Base-by-base conservation (phyloP, 2,113 vertebrate species). In the Noctilio leporinus region DNA sequence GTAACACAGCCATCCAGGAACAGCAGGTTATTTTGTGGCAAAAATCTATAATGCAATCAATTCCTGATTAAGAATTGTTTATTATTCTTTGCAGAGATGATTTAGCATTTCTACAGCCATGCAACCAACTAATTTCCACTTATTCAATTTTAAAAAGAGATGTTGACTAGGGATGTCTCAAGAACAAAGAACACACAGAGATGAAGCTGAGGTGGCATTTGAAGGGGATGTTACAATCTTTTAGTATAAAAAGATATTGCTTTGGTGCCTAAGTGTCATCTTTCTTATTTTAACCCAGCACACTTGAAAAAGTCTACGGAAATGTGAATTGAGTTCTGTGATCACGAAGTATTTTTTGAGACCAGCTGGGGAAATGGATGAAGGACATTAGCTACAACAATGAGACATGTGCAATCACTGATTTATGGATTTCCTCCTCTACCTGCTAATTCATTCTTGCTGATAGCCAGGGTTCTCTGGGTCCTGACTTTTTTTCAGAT, bases 381-480 rank as follows among this genome's bases (percentile, higher is more conserved):
- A 95, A 95, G 89, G 51, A 28, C 91, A 96, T 70, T 28, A 77
- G 89, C 62, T 67, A 77, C 62, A 84, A 77, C 62, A 84, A 95
- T 69, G 94, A 77, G 94, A 28, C 35, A 57, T 2, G 0, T 0
- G 59, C 77, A 93, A 93, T 55, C 73, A 16, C 49, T 69, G 94
- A 67, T 96, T 93, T 89, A 96, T 78, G 43, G 91, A 89, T 96
- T 49, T 95, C 89, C 86, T 96, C 89, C 53, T 70, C 78, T 43
- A 77, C 93, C 83, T 97, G 85, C 80, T 96, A 96, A 97, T 89
- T 97, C 84, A 89, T 59, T 94, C 82, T 86, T 96, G 97, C 96
- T 94, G 73, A 96, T 95, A 83, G 40, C 72, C 70, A 94, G 97
- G 82, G 80, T 97, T 98, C 94, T 96, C 93, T 10, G 38, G 83